Evolutionary conservation across 2,113 vertebrate species (phyloP), one percentile per base, ranked within the genome.

Genomic region (Amia ocellicauda): DNA sequence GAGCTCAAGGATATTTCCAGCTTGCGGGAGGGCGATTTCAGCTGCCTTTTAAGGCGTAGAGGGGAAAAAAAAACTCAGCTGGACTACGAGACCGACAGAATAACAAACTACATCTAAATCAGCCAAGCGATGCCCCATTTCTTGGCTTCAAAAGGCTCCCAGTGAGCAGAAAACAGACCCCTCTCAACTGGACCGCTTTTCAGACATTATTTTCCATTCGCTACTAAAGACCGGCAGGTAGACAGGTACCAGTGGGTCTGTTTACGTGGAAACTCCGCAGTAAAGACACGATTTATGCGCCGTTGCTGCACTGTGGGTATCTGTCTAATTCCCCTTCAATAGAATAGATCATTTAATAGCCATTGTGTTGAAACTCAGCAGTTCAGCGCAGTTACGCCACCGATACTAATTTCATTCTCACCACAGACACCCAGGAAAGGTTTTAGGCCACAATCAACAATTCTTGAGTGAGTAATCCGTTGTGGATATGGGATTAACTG

Each of bases 281-380:
- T 56, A 56, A 31, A 56, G 10, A 28, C 28, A 36, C n/a, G 53
- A 55, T 56, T 56, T 56, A 56, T 31, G 11, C 31, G 31, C 31
- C 5, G 31, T 36, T 36, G 11, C 11, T 11, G 11, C 31, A 36
- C 5, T 36, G 31, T 11, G 11, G 31, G 5, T 36, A 36, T 7
- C 31, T 36, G 5, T 2, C 45, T 47, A 47, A 47, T 47, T 47
- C 45, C 31, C 5, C 31, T 36, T 36, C 31, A 36, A 36, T 36
- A 47, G 16, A 17, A 16, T 17, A 47, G 13, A 47, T 47, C 1
- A 47, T 47, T 47, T 47, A 47, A 47, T 47, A 47, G 45, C 5
- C 16, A 47, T 17, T 47, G n/a, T 16, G 45, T 47, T 19, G 16
- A 47, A 14, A n/a, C 43, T 47, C 43, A 14, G 8, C 3, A 47